A percentile compares a stretch with the other conserved stretches of the same genome.
phyloP scores from a whole-genome alignment of 1,140 invertebrate species.

The Matsumurasca onukii region DNA sequence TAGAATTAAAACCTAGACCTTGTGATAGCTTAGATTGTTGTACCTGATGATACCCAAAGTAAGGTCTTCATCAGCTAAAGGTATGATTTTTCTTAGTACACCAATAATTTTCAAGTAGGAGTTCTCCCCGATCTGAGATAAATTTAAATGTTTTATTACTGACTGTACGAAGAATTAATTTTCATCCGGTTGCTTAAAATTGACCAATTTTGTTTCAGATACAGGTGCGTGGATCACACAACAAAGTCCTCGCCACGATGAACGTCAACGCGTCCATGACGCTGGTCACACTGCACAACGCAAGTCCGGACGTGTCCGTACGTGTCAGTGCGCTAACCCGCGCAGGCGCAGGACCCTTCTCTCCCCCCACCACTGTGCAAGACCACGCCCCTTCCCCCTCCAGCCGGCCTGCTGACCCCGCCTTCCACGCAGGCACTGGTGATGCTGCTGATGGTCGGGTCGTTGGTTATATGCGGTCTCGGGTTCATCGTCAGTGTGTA shows the following conservation, averaged over 20 bases:
- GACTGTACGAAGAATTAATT: too few relatives aligned
- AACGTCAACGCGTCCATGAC: background rate
- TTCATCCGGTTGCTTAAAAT: too few relatives aligned
- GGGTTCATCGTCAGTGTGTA: constrained; percentile 60
- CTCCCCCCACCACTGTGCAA: constrained; percentile 42
- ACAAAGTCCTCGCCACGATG: background rate
- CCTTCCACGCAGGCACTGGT: constrained; percentile 67
- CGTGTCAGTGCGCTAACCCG: constrained; percentile 71
- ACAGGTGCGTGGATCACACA: background rate
- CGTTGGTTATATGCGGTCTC: constrained; percentile 64
- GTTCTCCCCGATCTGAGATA: too few relatives aligned
- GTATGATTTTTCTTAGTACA: too few relatives aligned
- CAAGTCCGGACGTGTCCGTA: constrained; percentile 47
- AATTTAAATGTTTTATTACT: too few relatives aligned
- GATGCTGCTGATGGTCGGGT: constrained; percentile 67
- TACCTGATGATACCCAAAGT: too few relatives aligned
- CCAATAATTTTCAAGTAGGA: too few relatives aligned
- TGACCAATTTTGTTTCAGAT: background rate
- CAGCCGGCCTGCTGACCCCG: background rate
- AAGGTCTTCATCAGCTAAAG: too few relatives aligned
- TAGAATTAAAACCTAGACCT: too few relatives aligned
- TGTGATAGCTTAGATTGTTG: too few relatives aligned
- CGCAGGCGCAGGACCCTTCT: constrained; percentile 68
- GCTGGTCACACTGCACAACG: background rate
- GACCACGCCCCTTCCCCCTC: background rate